Percentiles rank a stretch among this genome's conserved stretches.
These are phyloP conservation scores for Rhinella marina DNA, from an alignment of 2,797 vertebrate genomes.

Conservation along the genomic window DNA sequence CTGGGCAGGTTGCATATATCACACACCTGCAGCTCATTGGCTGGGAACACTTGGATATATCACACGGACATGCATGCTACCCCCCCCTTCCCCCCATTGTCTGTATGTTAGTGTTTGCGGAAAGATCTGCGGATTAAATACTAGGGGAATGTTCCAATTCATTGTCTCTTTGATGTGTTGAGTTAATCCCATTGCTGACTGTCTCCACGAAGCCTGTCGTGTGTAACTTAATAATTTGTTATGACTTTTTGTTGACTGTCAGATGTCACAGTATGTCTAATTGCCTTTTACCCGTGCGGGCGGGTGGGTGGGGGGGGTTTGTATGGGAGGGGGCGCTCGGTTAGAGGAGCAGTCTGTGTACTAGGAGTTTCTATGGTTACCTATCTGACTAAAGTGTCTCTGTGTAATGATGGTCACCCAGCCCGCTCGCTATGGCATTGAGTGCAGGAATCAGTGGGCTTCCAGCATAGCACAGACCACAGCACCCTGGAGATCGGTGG, in stretches of 20 bases:
- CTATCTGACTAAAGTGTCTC: slow-evolving; percentile 78
- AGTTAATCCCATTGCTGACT: slow-evolving; percentile 17
- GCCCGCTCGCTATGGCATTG: slow-evolving; percentile 66
- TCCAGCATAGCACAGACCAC: slow-evolving; percentile 27
- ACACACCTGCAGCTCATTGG: slow-evolving; percentile 6
- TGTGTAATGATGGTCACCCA: slow-evolving; percentile 74
- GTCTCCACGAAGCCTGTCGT: background rate
- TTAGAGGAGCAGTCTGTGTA: slow-evolving; percentile 44
- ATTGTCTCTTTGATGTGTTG: background rate
- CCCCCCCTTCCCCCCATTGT: background rate
- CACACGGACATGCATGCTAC: background rate
- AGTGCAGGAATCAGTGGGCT: slow-evolving; percentile 31
- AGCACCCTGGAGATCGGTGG: slow-evolving; percentile 22
- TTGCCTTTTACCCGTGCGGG: slow-evolving; percentile 16
- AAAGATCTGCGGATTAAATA: background rate
- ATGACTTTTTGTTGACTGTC: slow-evolving; percentile 56
- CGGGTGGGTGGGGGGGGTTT: background rate
- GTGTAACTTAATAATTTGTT: slow-evolving; percentile 47
- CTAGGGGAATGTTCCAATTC: slow-evolving; percentile 6
- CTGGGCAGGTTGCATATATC: background rate
- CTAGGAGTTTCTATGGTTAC: slow-evolving; percentile 88
- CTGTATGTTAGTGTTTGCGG: background rate
- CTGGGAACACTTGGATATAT: background rate
- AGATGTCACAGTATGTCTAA: slow-evolving; percentile 44
- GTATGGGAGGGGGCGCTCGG: background rate